Conservation (phyloP, 2,888 invertebrate genomes). For the Eupithecia inturbata region DNA sequence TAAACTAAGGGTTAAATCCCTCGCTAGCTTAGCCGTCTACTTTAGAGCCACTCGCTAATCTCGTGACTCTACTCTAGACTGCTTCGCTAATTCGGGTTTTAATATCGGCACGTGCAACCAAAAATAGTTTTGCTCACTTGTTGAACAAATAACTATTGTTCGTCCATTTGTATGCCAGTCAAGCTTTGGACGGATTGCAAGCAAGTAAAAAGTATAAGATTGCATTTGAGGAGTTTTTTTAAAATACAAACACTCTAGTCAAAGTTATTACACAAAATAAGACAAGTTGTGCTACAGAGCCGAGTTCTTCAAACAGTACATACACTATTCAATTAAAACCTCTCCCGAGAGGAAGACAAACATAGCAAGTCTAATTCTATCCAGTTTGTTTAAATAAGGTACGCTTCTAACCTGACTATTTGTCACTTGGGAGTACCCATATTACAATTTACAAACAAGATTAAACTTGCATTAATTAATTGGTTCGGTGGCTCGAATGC, state of each 20-base stretch:
- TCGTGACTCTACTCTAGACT: too few species aligned
- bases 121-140: too few species aligned
- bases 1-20: too few species aligned
- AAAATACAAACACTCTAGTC: not conserved
- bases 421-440: not conserved
- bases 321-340: constrained; percentile 32
- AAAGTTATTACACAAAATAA: not conserved
- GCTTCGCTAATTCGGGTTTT: too few species aligned
- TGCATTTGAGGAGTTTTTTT: not conserved
- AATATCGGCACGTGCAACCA: too few species aligned
- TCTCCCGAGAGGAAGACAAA: constrained; percentile 29
- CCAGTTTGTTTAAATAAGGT: constrained; percentile 22
- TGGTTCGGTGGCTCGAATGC: too few species aligned
- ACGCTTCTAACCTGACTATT: constrained; percentile 19
- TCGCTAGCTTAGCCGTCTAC: too few species aligned
- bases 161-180: not conserved
- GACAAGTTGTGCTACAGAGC: constrained; percentile 14
- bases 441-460: not conserved
- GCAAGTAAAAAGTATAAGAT: not conserved
- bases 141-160: too few species aligned
- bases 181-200: not conserved
- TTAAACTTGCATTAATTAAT: not conserved
- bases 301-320: constrained; percentile 25
- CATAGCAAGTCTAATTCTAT: constrained; percentile 35
- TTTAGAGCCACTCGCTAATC: too few species aligned